Conservation (phyloP, 2,888 invertebrate genomes). For the Craniophora ligustri region DNA sequence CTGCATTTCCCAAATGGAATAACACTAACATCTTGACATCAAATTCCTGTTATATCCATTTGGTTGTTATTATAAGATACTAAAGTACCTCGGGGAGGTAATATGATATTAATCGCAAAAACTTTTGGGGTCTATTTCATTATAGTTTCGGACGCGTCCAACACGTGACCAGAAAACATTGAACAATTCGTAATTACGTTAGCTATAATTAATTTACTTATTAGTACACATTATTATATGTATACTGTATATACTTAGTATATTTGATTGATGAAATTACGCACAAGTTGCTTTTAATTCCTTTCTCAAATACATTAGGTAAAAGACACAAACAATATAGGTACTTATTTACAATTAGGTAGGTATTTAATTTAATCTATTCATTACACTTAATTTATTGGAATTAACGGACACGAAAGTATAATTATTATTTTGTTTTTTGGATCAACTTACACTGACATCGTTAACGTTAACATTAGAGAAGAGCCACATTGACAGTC, state of each 20-base stretch:
- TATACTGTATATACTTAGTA: slow-evolving; percentile 4
- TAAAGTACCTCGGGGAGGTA: slow-evolving; percentile 24
- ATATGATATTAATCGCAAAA: slow-evolving; percentile 56
- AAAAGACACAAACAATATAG: background rate
- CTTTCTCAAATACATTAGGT: background rate
- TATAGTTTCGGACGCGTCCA: slow-evolving; percentile 48
- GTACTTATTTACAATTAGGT: too few species aligned
- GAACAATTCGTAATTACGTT: slow-evolving; percentile 47
- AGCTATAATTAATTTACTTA: slow-evolving; percentile 35
- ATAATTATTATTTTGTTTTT: too few species aligned
- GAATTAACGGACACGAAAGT: too few species aligned
- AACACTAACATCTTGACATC: background rate
- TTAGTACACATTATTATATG: too few species aligned
- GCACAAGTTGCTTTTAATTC: background rate
- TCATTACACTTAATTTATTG: too few species aligned
- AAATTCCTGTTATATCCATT: background rate
- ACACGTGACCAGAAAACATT: slow-evolving; percentile 63
- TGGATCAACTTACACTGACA: too few species aligned
- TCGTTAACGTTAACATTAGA: too few species aligned
- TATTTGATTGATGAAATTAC: slow-evolving; percentile 4
- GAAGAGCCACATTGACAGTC: too few species aligned
- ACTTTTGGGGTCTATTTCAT: slow-evolving; percentile 58
- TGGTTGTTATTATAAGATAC: slow-evolving; percentile 5
- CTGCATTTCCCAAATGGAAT: slow-evolving; percentile 6
- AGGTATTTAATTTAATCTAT: too few species aligned